Evolutionary conservation across 1,140 invertebrate species (phyloP), one percentile per base, ranked within the genome.

Genomic region (Sinella curviseta): DNA sequence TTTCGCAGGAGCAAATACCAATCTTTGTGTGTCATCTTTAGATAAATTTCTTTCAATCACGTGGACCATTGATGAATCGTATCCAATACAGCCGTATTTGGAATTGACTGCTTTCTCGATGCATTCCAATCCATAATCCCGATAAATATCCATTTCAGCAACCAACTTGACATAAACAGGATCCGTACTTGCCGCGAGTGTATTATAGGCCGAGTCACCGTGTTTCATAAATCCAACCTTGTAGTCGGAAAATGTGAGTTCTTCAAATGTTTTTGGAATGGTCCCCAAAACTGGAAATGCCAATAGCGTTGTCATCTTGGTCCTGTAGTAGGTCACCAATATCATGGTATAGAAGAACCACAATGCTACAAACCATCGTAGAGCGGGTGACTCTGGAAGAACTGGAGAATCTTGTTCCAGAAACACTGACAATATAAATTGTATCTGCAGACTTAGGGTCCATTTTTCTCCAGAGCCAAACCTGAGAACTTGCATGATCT

Each of bases 181-280:
- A 36, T 81, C 70, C 1, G 57, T 78, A 20, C 77, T 78, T 20
- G 39, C 24, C 17, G 65, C 70, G 0, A 81, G 35, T 16, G 76
- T 77, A n/a, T 78, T 78, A 48, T 81, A 81, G 4, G 80, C 80
- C 1, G 77, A 54, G 33, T 77, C 80, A 17, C 80, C 80, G 8
- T 77, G 76, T 33, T 81, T 73, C 48, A 77, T 75, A 20, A 81
- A 77, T 24, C 80, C 80, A 14, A 81, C 77, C 57, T 76, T 34
- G 31, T 77, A 81, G 30, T 77, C 78, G 1, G 78, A 77, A 26
- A 74, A 65, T 26, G 78, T 75, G 8, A 83, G 76, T 65, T 83
- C 75, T 28, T 79, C 82, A 76, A 83, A 81, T 33, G 77, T 83
- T 34, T 78, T 26, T 12, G 82, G 82, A 0, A 75, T 3, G 17